These are phyloP conservation scores for Forbesichthys papilliferus DNA, from an alignment of 2,113 vertebrate species.

Conservation along the genomic window DNA sequence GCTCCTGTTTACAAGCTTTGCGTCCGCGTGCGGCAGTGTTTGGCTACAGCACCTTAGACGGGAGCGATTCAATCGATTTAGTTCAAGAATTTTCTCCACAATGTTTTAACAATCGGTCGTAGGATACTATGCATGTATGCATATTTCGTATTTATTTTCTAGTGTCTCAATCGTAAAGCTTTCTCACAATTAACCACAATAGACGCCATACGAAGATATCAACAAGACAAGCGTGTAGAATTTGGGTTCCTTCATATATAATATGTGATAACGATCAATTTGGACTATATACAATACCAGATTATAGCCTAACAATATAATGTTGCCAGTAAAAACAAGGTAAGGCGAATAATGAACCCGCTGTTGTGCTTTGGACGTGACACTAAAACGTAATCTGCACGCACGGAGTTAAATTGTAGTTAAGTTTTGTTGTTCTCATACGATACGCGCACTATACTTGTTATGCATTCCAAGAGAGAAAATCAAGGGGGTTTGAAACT, in stretches of 20 bases:
- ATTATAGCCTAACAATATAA: not conserved
- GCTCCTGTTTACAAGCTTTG: constrained; percentile 95
- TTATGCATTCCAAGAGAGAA: not conserved
- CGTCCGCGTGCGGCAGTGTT: constrained; percentile 83
- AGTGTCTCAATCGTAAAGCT: not conserved
- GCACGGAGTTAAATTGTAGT: constrained; percentile 24
- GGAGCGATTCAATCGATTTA: constrained; percentile 33
- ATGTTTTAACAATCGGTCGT: not conserved
- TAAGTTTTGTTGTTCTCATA: not conserved
- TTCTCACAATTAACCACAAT: constrained; percentile 19
- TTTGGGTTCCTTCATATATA: not conserved
- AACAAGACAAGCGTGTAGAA: constrained; percentile 51
- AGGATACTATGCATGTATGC: not conserved
- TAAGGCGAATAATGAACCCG: constrained; percentile 16
- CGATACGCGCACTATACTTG: not conserved
- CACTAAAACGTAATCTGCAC: constrained; percentile 18
- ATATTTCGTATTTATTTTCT: no score
- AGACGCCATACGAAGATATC: constrained; percentile 37
- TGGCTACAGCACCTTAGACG: constrained; percentile 74
- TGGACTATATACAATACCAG: constrained; percentile 5
- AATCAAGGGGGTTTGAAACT: constrained; percentile 34
- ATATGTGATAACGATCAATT: constrained; percentile 3
- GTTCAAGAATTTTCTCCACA: constrained; percentile 13
- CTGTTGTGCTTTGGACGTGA: constrained; percentile 3
- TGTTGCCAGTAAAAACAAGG: constrained; percentile 18